A percentile compares a stretch with the other conserved stretches of the same genome.
Evolutionary conservation across 2,888 invertebrate genomes (phyloP).

Genomic region (Habroteleia sp.): DNA sequence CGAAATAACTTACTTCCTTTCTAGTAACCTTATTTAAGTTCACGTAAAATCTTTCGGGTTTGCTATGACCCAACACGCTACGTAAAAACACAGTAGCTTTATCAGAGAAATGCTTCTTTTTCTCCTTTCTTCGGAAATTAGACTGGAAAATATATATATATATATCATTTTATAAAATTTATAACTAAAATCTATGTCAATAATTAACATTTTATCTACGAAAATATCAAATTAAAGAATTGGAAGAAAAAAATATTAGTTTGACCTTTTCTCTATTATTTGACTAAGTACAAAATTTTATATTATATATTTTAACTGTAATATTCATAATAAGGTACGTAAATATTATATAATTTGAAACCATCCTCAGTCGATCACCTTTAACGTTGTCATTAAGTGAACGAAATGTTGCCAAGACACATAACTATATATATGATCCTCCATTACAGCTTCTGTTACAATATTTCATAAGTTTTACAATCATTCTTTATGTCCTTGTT

Average conservation of each 20-base stretch:
- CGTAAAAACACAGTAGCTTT: conserved; percentile 25
- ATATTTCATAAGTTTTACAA: conserved; percentile 47
- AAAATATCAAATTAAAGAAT: too few species aligned
- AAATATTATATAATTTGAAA: conserved; percentile 14
- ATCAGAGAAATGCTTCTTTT: conserved; percentile 48
- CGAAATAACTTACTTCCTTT: conserved; percentile 66
- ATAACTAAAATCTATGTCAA: conserved; percentile 27
- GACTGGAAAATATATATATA: conserved; percentile 48
- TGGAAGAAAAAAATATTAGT: too few species aligned
- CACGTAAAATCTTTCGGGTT: conserved; percentile 58
- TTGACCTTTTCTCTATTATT: too few species aligned
- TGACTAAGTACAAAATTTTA: too few species aligned
- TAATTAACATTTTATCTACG: too few species aligned
- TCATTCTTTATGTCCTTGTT: conserved; percentile 54
- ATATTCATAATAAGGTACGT: too few species aligned
- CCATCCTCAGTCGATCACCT: conserved; percentile 65
- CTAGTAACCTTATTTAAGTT: conserved; percentile 63
- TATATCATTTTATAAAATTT: conserved; percentile 47
- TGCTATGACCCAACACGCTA: conserved; percentile 53
- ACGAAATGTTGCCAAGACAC: conserved; percentile 51
- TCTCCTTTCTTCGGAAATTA: conserved; percentile 47
- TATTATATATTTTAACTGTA: too few species aligned
- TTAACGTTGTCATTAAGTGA: conserved; percentile 71
- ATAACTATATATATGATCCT: conserved; percentile 17
- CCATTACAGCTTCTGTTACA: conserved; percentile 51